Evolutionary conservation across 1,140 invertebrate species (phyloP).

Genomic region (Aricia agestis): DNA sequence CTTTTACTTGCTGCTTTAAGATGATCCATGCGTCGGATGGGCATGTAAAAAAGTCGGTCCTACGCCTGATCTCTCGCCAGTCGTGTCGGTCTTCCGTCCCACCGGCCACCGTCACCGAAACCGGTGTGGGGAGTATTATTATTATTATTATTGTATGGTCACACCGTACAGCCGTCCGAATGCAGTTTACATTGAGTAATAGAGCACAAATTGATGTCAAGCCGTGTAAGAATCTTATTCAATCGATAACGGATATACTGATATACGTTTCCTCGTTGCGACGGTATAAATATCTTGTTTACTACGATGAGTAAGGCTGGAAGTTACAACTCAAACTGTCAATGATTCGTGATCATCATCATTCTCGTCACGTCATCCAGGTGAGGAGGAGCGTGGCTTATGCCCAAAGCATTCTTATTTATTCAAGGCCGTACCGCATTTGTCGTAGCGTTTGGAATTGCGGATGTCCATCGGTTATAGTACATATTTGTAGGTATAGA

Average conservation of each 20-base stretch:
- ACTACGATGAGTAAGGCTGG: conserved; percentile 11
- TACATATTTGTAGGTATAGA: too few species aligned
- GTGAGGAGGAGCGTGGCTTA: neutral
- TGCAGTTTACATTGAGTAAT: conserved; percentile 12
- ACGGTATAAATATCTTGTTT: conserved; percentile 12
- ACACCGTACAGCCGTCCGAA: neutral
- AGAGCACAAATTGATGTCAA: conserved; percentile 9
- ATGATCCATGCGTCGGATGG: too few species aligned
- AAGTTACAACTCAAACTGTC: neutral
- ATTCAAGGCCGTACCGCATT: neutral
- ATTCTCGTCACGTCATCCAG: neutral
- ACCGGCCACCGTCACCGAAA: too few species aligned
- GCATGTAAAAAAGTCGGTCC: too few species aligned
- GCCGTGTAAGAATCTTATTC: conserved; percentile 5
- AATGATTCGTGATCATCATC: neutral
- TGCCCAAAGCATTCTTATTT: neutral
- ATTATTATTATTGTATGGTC: too few species aligned
- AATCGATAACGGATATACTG: conserved; percentile 13
- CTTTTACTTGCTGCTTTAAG: too few species aligned
- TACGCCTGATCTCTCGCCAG: too few species aligned
- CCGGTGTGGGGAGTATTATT: too few species aligned
- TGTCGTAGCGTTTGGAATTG: neutral
- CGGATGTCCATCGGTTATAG: neutral
- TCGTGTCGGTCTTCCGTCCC: too few species aligned
- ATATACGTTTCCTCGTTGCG: conserved; percentile 12